Conservation (phyloP, 2,113 vertebrate genomes). For the Numenius arquata region DNA sequence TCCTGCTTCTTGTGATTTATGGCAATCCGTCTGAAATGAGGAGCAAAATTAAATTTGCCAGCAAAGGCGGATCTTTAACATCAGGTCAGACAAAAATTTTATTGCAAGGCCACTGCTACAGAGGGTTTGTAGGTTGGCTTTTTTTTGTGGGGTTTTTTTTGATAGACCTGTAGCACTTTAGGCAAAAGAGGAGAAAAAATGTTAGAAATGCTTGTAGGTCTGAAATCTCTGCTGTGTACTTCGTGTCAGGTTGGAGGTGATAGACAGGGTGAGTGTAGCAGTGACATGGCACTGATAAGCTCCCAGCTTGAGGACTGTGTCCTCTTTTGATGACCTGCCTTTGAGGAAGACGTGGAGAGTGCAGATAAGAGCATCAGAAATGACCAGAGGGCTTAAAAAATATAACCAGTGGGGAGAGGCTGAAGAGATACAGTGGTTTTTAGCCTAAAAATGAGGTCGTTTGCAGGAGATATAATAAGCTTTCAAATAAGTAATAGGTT, state of each 20-base stretch:
- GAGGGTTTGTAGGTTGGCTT: neutral
- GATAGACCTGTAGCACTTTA: neutral
- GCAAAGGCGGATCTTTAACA: conserved; percentile 2
- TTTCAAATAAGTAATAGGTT: neutral
- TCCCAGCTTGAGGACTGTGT: neutral
- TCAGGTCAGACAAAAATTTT: neutral
- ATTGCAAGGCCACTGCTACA: neutral
- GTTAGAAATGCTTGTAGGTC: neutral
- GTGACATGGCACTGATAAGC: conserved; percentile 4
- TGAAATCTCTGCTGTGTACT: neutral
- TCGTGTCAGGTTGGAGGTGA: neutral
- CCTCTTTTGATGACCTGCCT: neutral
- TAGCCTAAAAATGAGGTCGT: neutral
- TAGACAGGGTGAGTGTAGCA: neutral
- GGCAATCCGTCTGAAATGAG: neutral
- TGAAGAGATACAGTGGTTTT: neutral
- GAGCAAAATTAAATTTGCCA: conserved; percentile 39
- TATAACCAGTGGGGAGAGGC: neutral
- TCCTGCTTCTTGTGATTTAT: conserved; percentile 58
- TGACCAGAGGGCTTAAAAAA: neutral
- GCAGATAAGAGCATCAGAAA: neutral
- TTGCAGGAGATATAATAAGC: neutral
- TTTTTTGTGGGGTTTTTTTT: neutral
- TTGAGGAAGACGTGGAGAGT: neutral
- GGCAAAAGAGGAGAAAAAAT: neutral